Evolutionary conservation across 1,140 invertebrate genomes (phyloP).

Genomic region (Hetaerina americana): DNA sequence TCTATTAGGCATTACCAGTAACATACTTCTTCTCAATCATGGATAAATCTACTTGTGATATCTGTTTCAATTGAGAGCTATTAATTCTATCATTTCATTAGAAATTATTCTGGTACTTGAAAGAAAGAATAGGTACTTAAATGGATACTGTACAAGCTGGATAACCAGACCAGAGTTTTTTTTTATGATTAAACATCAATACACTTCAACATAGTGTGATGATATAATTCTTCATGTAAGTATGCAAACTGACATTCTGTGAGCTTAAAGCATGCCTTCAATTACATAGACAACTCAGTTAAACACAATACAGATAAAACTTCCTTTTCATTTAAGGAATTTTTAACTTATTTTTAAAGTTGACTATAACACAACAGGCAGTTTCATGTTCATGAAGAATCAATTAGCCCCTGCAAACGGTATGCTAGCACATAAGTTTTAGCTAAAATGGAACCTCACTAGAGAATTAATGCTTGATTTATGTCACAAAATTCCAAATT

Average conservation of each 20-base stretch:
- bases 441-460: neutral
- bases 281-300: no score
- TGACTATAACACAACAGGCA: no score
- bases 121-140: conserved; percentile 1
- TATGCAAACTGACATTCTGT: no score
- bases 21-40: neutral
- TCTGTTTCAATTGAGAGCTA: neutral
- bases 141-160: neutral
- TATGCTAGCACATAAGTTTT: neutral
- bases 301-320: no score
- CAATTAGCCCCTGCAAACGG: neutral
- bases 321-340: no score
- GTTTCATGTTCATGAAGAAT: no score
- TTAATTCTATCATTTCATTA: neutral
- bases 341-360: no score
- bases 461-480: neutral
- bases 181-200: neutral
- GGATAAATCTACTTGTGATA: neutral
- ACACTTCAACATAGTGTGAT: no score
- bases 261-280: no score
- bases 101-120: neutral
- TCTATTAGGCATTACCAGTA: neutral
- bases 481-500: neutral
- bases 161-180: neutral
- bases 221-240: no score